These are phyloP conservation scores for Amblyornis subalaris DNA, from an alignment of 2,113 vertebrate genomes.

Conservation along the genomic window DNA sequence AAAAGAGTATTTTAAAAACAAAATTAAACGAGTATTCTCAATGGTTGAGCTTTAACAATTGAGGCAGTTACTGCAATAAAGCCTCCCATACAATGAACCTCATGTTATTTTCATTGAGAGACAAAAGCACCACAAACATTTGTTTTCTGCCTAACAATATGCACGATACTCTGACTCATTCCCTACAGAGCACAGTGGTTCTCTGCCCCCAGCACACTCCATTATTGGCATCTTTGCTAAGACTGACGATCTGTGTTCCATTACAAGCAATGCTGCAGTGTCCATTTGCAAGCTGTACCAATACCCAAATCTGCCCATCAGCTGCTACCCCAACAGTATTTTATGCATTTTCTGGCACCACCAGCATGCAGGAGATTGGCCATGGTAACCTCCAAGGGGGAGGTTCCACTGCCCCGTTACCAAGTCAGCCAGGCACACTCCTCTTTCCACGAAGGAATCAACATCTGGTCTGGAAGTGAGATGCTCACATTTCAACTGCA, in stretches of 20 bases:
- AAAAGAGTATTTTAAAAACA: not conserved
- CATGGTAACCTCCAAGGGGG: not conserved
- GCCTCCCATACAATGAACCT: not conserved
- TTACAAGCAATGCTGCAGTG: not conserved
- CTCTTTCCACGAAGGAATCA: not conserved
- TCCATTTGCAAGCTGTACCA: not conserved
- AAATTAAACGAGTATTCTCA: not conserved
- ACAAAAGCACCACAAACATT: slow-evolving; percentile 28
- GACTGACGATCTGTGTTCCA: not conserved
- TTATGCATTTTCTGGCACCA: not conserved
- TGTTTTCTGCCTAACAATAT: not conserved
- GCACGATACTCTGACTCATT: not conserved
- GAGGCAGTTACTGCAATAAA: not conserved
- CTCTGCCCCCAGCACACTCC: not conserved
- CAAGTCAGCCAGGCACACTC: not conserved
- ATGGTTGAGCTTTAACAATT: not conserved
- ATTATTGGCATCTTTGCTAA: not conserved
- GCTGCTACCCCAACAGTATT: not conserved
- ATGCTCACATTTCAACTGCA: slow-evolving; percentile 3
- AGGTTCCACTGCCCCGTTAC: rapidly evolving
- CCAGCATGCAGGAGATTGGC: not conserved
- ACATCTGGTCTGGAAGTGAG: not conserved
- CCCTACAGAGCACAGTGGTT: not conserved
- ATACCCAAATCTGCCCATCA: not conserved
- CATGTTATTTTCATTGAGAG: not conserved